These are phyloP conservation scores for Catostylus mosaicus DNA, from an alignment of 30 jellyfish, hydroid and myxozoan species.

Conservation along the genomic window DNA sequence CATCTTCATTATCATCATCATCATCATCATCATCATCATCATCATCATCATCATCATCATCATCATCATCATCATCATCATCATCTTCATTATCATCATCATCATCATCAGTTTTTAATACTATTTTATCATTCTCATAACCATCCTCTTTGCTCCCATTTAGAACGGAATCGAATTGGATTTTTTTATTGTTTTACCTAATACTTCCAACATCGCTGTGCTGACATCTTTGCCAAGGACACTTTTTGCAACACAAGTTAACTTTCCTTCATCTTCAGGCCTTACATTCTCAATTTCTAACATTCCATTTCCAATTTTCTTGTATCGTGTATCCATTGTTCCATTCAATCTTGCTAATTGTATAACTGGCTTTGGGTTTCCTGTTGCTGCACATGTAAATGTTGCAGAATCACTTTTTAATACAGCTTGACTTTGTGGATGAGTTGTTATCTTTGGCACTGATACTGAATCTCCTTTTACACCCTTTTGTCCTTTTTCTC, in stretches of 20 bases:
- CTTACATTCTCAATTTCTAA: not conserved
- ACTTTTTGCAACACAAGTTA: slow-evolving; percentile 18
- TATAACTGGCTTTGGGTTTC: slow-evolving; percentile 11
- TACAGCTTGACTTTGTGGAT: slow-evolving; percentile 13
- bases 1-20: not conserved
- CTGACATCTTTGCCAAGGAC: slow-evolving; percentile 15
- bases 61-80: not conserved
- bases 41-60: not conserved
- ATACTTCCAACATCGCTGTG: not conserved
- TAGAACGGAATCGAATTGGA: too few species aligned
- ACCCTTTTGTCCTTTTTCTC: slow-evolving; percentile 2
- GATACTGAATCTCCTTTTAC: slow-evolving; percentile 16
- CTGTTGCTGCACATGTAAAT: slow-evolving; percentile 18
- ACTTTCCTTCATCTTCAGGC: slow-evolving; percentile 4
- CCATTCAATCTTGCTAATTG: not conserved
- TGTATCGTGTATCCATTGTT: not conserved
- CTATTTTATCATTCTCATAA: too few species aligned
- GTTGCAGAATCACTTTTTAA: not conserved
- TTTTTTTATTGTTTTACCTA: too few species aligned
- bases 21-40: not conserved
- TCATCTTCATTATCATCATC: not conserved
- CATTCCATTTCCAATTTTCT: not conserved
- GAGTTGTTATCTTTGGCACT: not conserved
- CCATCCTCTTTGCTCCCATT: too few species aligned
- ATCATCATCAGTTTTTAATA: too few species aligned